Evolutionary conservation across 2,797 vertebrate genomes (phyloP).

Genomic region (Molothrus ater): DNA sequence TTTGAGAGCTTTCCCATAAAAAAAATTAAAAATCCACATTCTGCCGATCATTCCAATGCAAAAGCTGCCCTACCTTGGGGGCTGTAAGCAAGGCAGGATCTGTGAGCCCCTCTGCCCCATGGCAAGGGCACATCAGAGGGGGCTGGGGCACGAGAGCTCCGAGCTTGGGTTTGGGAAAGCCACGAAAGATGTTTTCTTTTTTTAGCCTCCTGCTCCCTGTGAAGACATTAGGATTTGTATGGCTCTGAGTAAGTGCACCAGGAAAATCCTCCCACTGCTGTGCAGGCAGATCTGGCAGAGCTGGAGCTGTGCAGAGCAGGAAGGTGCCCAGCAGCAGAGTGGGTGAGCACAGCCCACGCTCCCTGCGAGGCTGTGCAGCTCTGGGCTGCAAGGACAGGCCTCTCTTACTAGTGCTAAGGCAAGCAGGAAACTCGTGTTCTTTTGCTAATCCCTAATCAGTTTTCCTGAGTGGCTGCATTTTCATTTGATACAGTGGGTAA

Average conservation of each 20-base stretch:
- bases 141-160: background rate
- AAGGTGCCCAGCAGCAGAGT: constrained; percentile 15
- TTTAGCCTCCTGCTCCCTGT: constrained; percentile 44
- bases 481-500: background rate
- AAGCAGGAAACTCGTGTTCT: background rate
- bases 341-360: constrained; percentile 8
- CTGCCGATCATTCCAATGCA: background rate
- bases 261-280: constrained; percentile 56
- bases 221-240: constrained; percentile 20
- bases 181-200: background rate
- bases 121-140: background rate
- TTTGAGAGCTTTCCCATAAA: background rate
- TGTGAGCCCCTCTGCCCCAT: background rate
- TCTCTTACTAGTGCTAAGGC: background rate
- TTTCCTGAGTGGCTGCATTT: background rate
- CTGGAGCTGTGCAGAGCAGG: background rate
- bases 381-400: background rate
- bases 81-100: background rate
- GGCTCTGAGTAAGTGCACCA: constrained; percentile 32
- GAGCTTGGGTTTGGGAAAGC: background rate
- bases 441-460: background rate
- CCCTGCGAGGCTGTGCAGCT: background rate
- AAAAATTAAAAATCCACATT: background rate
- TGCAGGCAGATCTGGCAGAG: constrained; percentile 16
- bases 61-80: background rate